Conservation (phyloP, 2,113 vertebrate genomes). For the Chrysochloris asiatica region DNA sequence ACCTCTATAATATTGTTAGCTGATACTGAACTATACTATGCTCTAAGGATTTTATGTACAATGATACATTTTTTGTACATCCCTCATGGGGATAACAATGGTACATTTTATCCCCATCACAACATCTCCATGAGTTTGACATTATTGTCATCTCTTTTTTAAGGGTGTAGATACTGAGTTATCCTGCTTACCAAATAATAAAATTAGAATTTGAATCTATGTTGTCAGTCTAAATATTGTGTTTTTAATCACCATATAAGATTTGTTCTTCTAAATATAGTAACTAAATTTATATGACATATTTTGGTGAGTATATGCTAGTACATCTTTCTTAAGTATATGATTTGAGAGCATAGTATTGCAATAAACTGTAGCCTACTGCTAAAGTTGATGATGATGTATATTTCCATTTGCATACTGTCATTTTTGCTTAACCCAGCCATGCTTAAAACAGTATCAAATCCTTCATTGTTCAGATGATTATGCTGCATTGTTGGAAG, state of each 20-base stretch:
- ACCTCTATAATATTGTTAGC: background rate
- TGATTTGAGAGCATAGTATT: constrained; percentile 9
- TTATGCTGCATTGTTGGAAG: background rate
- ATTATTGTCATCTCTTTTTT: background rate
- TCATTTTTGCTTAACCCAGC: background rate
- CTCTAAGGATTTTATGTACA: background rate
- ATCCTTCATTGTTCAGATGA: background rate
- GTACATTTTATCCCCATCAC: background rate
- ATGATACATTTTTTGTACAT: background rate
- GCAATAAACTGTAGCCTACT: background rate
- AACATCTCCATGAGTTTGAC: background rate
- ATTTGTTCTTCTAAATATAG: constrained; percentile 12
- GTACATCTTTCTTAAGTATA: constrained; percentile 7
- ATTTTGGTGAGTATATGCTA: background rate
- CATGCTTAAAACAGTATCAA: background rate
- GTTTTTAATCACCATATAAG: background rate
- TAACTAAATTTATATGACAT: background rate
- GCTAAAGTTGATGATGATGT: background rate
- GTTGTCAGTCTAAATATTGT: background rate
- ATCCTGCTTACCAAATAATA: background rate
- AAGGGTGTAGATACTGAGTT: no score
- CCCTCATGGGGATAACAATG: background rate
- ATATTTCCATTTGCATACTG: constrained; percentile 8
- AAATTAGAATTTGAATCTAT: background rate
- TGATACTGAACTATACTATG: background rate